Evolutionary conservation across 1,140 invertebrate genomes (phyloP), one percentile per base, ranked within the genome.

Genomic region (Drosophila rhopaloa): DNA sequence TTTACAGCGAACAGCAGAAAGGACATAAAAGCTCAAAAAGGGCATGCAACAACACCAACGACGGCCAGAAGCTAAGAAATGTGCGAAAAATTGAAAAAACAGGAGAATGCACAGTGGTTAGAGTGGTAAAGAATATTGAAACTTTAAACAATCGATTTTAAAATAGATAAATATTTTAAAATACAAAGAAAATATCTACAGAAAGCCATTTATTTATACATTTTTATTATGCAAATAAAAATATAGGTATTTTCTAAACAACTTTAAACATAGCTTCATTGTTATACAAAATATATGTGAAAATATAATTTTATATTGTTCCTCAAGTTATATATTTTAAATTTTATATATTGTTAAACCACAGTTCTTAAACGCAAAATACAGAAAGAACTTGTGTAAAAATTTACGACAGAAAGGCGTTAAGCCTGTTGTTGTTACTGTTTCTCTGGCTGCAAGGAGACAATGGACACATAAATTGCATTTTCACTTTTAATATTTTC

Each of bases 21-120:
- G 84, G 84, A 88, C 84, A 88, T 89, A 80, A 88, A 89, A 84
- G 84, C 84, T 88, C 51, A 67, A 88, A 88, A 88, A 88, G 84
- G 84, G 84, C 84, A 89, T 68, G 54, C 76, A 66, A 61, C 74
- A 75, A 66, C 72, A 76, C 35, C 78, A 75, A 48, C 62, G 68
- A 46, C 58, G 19, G 41, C 29, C 61, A 77, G 60, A 24, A 56
- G 41, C 71, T 73, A 75, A 88, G 79, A 89, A 83, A 83, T 89
- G 79, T 88, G 83, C 79, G 76, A 86, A 88, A 74, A 82, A 88
- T 73, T 76, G 63, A 63, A 79, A 65, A 75, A 79, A 70, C n/a
- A 63, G 70, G 76, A 43, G 48, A 83, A 76, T 66, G 38, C 35
- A 56, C 51, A 53, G 58, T 75, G 56, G 67, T 19, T 4, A 0